phyloP scores from a whole-genome alignment of 2,113 vertebrate genomes.

The Podiceps cristatus region DNA sequence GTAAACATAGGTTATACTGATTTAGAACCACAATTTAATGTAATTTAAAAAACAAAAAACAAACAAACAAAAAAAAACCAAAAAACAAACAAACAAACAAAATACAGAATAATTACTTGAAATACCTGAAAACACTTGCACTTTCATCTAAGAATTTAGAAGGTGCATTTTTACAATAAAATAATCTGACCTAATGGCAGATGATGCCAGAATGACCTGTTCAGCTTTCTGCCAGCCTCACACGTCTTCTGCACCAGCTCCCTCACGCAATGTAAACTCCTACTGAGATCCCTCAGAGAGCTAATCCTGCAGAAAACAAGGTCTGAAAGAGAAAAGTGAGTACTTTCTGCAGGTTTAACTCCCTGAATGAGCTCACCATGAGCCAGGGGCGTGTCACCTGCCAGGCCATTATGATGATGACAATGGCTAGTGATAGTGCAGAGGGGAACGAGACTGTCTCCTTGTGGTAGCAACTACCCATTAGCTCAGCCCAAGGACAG shows the following conservation, averaged over 20 bases:
- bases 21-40: not conserved
- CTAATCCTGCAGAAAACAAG: not conserved
- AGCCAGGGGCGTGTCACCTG: not conserved
- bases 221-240: not conserved
- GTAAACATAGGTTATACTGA: not conserved
- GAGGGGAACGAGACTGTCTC: not conserved
- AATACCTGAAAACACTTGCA: too few species aligned
- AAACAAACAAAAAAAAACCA: too few species aligned
- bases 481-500: not conserved
- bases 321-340: not conserved
- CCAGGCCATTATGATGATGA: not conserved
- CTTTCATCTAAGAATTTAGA: not conserved
- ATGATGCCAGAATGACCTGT: not conserved
- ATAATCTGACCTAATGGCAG: not conserved
- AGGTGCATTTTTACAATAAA: not conserved
- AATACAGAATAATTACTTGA: too few species aligned
- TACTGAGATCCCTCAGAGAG: not conserved
- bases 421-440: accelerated
- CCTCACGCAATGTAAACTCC: accelerated
- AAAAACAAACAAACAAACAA: too few species aligned
- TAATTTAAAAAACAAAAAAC: not conserved
- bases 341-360: not conserved
- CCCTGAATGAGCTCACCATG: not conserved
- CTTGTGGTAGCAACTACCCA: not conserved
- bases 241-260: accelerated